phyloP scores from a whole-genome alignment of 2,888 invertebrate species.

The Strigamia transsilvanica region DNA sequence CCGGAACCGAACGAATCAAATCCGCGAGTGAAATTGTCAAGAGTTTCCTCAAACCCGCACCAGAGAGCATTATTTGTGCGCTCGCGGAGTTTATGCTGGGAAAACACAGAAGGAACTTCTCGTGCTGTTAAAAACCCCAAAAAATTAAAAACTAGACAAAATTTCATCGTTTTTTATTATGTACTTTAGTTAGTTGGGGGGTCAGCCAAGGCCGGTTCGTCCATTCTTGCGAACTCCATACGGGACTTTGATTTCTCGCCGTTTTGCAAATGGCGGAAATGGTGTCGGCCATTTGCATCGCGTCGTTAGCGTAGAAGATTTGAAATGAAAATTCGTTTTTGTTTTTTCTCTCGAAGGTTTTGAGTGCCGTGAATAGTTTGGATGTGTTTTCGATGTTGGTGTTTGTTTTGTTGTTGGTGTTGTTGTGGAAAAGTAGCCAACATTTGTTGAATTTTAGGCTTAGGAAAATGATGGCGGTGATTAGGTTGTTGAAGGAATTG shows the following conservation, averaged over 20 bases:
- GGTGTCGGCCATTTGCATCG: not conserved
- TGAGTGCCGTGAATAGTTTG: not conserved
- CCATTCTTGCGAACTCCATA: not conserved
- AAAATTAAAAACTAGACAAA: too few species aligned
- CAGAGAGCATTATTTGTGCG: not conserved
- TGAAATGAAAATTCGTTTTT: not conserved
- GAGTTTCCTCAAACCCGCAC: not conserved
- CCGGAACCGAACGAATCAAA: not conserved
- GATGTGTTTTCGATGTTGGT: not conserved
- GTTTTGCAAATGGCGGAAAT: not conserved
- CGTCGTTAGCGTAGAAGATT: not conserved
- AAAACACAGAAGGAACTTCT: not conserved
- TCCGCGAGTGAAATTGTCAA: not conserved
- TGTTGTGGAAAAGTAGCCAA: not conserved
- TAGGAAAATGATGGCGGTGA: not conserved
- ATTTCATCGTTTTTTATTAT: not conserved
- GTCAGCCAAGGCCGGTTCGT: not conserved
- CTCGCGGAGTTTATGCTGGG: not conserved
- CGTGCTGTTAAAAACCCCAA: not conserved
- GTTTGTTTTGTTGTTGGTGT: not conserved
- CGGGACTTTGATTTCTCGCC: not conserved
- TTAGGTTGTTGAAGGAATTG: not conserved
- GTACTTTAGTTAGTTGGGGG: not conserved
- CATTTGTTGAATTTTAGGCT: slow-evolving; percentile 2
- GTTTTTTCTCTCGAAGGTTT: not conserved